Evolutionary conservation across 2,888 invertebrate species (phyloP).

Genomic region (Erannis defoliaria): DNA sequence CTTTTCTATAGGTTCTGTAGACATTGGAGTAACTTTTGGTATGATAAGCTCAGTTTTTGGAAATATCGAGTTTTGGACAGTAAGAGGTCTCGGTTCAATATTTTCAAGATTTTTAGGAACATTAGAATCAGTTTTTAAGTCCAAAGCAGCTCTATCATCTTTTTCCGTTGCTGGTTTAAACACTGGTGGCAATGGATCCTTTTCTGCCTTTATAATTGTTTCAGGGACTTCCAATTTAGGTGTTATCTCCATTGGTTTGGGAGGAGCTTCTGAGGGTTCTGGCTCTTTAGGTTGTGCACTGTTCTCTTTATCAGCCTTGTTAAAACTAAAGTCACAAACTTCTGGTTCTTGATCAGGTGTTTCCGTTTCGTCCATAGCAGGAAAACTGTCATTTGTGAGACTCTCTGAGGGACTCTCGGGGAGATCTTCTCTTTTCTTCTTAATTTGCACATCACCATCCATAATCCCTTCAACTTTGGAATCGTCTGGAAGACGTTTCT

Average conservation of each 20-base stretch:
- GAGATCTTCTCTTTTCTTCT: constrained; percentile 84
- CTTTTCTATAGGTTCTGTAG: constrained; percentile 79
- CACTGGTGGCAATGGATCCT: constrained; percentile 68
- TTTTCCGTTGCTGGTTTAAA: constrained; percentile 70
- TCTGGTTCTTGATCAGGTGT: constrained; percentile 81
- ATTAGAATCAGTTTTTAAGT: constrained; percentile 76
- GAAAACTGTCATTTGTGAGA: constrained; percentile 94
- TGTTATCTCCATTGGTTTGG: constrained; percentile 70
- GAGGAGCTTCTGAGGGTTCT: constrained; percentile 59
- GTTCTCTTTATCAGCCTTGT: constrained; percentile 77
- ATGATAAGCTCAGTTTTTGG: constrained; percentile 88
- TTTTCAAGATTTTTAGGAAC: constrained; percentile 65
- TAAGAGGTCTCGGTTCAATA: constrained; percentile 65
- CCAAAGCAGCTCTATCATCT: constrained; percentile 73
- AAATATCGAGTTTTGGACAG: constrained; percentile 66
- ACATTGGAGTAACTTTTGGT: constrained; percentile 87
- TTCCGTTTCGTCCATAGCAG: constrained; percentile 91
- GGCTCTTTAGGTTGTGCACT: constrained; percentile 72
- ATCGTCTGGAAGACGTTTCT: constrained; percentile 86
- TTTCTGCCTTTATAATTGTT: constrained; percentile 71
- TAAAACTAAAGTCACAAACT: constrained; percentile 81
- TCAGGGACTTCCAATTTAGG: constrained; percentile 72
- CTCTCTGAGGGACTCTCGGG: constrained; percentile 94
- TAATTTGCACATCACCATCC: constrained; percentile 87
- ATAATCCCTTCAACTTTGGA: constrained; percentile 87